phyloP scores from a whole-genome alignment of 2,797 vertebrate species.

The Tenualosa ilisha region DNA sequence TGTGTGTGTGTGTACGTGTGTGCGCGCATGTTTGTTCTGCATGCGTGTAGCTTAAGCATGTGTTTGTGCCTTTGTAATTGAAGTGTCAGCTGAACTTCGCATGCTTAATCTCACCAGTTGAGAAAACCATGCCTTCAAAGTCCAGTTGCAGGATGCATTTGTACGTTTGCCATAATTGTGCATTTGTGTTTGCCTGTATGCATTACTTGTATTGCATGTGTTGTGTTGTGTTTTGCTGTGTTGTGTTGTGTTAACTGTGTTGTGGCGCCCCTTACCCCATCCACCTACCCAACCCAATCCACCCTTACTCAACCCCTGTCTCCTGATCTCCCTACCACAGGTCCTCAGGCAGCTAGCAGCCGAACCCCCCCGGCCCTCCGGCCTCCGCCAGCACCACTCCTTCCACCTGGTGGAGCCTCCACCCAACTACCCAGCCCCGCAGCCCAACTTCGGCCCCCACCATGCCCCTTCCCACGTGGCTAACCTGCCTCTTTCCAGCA shows the following conservation, averaged over 20 bases:
- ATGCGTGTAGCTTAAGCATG: not conserved
- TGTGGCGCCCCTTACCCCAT: constrained; percentile 1
- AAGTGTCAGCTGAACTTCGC: not conserved
- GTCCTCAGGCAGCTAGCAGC: constrained; percentile 63
- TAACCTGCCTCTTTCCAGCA: constrained; percentile 42
- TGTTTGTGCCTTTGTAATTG: not conserved
- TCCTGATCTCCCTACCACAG: not conserved
- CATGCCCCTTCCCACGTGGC: constrained; percentile 46
- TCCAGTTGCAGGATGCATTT: not conserved
- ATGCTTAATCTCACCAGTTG: not conserved
- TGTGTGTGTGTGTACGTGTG: constrained; percentile 36
- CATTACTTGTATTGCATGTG: not conserved
- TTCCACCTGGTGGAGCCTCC: constrained; percentile 58
- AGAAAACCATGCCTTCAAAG: not conserved
- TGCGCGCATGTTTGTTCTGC: too few relatives aligned
- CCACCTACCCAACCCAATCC: not conserved
- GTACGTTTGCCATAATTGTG: not conserved
- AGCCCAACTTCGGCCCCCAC: constrained; percentile 49
- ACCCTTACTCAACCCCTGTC: not conserved
- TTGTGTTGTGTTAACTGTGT: not conserved
- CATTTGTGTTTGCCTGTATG: not conserved
- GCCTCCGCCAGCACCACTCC: constrained; percentile 62
- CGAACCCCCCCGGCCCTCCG: constrained; percentile 65
- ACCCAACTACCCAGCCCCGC: constrained; percentile 50
- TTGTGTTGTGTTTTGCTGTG: not conserved